phyloP scores from a whole-genome alignment of 2,888 invertebrate genomes.

The Byasa hedistus region DNA sequence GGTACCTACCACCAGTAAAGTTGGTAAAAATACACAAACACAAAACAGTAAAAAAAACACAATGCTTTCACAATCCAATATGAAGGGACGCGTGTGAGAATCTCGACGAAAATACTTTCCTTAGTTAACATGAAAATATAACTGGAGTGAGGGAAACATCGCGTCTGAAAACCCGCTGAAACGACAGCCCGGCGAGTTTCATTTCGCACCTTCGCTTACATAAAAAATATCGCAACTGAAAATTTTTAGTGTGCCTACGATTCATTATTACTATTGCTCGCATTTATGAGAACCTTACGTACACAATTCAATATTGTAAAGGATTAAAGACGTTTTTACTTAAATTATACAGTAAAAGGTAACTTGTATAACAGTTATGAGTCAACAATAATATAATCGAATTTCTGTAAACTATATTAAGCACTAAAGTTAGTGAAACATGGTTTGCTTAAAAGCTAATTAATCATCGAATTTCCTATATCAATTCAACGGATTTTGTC shows the following conservation, averaged over 20 bases:
- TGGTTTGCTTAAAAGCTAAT: no score
- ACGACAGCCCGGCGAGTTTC: conserved; percentile 16
- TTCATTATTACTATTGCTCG: neutral
- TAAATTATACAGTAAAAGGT: no score
- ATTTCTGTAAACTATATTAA: no score
- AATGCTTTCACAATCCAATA: conserved; percentile 15
- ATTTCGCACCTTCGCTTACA: conserved; percentile 19
- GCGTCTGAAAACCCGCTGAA: conserved; percentile 13
- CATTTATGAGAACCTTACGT: neutral
- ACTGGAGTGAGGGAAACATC: conserved; percentile 9
- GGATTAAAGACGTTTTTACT: neutral
- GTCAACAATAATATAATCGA: no score
- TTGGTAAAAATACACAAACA: no score
- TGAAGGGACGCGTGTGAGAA: conserved; percentile 8
- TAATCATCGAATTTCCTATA: no score
- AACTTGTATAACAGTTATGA: no score
- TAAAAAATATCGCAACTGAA: conserved; percentile 18
- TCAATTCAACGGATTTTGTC: no score
- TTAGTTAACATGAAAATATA: conserved; percentile 15
- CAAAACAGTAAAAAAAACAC: neutral
- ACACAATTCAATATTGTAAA: neutral
- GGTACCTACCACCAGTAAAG: no score
- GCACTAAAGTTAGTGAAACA: no score
- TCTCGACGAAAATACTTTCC: conserved; percentile 14
- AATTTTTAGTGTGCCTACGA: conserved; percentile 10